A percentile compares a stretch with the other conserved stretches of the same genome.
Evolutionary conservation across 2,797 vertebrate species (phyloP).

Genomic region (Catharus ustulatus): DNA sequence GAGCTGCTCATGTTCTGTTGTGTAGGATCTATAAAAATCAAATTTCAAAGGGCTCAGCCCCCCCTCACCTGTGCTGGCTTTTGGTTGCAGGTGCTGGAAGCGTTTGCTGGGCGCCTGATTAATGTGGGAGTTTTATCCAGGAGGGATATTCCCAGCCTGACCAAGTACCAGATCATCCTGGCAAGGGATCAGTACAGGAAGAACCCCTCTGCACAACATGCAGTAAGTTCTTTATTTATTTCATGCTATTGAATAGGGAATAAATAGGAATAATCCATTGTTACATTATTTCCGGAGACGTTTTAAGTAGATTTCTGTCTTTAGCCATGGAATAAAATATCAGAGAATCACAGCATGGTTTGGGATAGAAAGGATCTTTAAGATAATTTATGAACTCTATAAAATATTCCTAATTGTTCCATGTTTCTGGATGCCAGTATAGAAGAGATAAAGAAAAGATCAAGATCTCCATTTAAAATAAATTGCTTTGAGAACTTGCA

Average conservation of each 20-base stretch:
- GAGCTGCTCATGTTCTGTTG: not conserved
- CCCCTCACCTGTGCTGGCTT: not conserved
- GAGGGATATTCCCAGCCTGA: constrained; percentile 84
- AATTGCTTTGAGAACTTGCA: not conserved
- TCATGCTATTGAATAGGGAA: not conserved
- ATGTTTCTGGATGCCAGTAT: not conserved
- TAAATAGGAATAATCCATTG: not conserved
- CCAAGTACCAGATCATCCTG: constrained; percentile 93
- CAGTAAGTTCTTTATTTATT: constrained; percentile 69
- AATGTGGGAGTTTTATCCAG: constrained; percentile 81
- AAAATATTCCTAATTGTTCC: not conserved
- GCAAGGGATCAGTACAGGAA: constrained; percentile 93
- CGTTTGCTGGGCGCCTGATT: constrained; percentile 86
- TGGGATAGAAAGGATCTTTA: not conserved
- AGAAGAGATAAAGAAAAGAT: not conserved
- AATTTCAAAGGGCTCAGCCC: not conserved
- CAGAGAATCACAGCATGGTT: rapidly evolving
- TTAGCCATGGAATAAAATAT: not conserved
- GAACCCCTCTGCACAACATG: constrained; percentile 83
- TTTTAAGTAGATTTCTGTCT: not conserved
- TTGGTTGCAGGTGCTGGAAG: constrained; percentile 85
- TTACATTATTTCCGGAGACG: not conserved
- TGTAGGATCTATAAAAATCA: not conserved
- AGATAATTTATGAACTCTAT: not conserved
- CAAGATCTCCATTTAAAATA: not conserved